These are phyloP conservation scores for Anticlea derivata DNA, from an alignment of 2,888 invertebrate genomes.

Conservation along the genomic window DNA sequence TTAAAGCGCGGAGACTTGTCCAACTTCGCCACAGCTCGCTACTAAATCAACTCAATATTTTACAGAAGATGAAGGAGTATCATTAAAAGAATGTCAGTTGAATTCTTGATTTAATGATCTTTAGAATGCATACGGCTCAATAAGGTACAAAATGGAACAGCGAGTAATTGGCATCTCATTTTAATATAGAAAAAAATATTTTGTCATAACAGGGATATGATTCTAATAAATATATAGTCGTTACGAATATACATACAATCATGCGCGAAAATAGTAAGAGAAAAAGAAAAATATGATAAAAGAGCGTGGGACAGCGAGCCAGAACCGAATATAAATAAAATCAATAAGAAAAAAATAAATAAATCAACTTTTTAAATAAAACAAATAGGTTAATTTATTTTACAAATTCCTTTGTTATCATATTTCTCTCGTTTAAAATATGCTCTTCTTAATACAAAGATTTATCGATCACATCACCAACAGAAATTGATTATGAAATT, in stretches of 20 bases:
- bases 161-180: constrained; percentile 72
- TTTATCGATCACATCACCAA: constrained; percentile 80
- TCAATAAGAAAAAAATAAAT: constrained; percentile 52
- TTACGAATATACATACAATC: constrained; percentile 68
- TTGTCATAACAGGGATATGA: constrained; percentile 73
- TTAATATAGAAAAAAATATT: constrained; percentile 79
- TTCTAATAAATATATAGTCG: constrained; percentile 63
- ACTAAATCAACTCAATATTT: neutral
- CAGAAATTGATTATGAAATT: constrained; percentile 52
- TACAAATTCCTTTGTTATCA: constrained; percentile 83
- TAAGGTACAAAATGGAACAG: constrained; percentile 77
- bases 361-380: constrained; percentile 69
- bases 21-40: neutral
- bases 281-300: constrained; percentile 68
- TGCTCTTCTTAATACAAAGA: constrained; percentile 82
- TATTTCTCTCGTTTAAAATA: constrained; percentile 83
- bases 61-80: constrained; percentile 40
- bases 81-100: constrained; percentile 67
- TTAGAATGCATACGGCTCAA: constrained; percentile 66
- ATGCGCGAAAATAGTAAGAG: constrained; percentile 50
- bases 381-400: constrained; percentile 83
- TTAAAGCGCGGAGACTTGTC: too few relatives aligned
- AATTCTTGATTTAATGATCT: constrained; percentile 69
- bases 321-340: constrained; percentile 37
- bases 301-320: constrained; percentile 46